phyloP scores from a whole-genome alignment of 1,140 invertebrate species.

The Mactra quadrangularis region DNA sequence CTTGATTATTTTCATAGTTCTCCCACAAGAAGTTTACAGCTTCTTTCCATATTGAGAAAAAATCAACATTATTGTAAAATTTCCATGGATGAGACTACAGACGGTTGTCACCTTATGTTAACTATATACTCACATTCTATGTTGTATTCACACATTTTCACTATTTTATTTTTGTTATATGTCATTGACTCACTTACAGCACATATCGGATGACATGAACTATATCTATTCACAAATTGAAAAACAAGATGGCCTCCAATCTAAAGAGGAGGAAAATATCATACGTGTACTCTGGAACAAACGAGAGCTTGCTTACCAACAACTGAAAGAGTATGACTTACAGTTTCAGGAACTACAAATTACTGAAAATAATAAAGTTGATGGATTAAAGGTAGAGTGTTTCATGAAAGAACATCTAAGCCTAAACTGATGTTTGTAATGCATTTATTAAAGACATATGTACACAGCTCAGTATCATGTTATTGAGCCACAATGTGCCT shows the following conservation, averaged over 20 bases:
- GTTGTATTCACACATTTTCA: conserved; percentile 6
- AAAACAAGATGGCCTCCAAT: conserved; percentile 69
- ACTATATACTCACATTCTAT: no score
- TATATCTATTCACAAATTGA: conserved; percentile 74
- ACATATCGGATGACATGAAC: conserved; percentile 68
- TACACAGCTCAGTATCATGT: neutral
- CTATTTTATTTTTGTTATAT: conserved; percentile 27
- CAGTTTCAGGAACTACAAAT: conserved; percentile 73
- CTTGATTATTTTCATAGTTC: no score
- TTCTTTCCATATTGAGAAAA: no score
- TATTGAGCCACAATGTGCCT: neutral
- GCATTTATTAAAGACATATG: no score
- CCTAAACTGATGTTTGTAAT: no score
- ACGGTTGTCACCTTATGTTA: no score
- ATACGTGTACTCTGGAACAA: conserved; percentile 75
- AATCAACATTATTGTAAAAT: no score
- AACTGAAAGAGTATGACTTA: conserved; percentile 71
- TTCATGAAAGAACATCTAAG: no score
- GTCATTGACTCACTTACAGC: conserved; percentile 5
- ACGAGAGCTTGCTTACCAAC: conserved; percentile 67
- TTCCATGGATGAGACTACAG: no score
- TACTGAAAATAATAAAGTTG: conserved; percentile 64
- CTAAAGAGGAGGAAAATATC: conserved; percentile 68
- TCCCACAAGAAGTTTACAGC: no score
- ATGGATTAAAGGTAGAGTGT: conserved; percentile 59